Base-by-base conservation (phyloP, 2,888 invertebrate genomes). In the Odontocolon sp. region DNA sequence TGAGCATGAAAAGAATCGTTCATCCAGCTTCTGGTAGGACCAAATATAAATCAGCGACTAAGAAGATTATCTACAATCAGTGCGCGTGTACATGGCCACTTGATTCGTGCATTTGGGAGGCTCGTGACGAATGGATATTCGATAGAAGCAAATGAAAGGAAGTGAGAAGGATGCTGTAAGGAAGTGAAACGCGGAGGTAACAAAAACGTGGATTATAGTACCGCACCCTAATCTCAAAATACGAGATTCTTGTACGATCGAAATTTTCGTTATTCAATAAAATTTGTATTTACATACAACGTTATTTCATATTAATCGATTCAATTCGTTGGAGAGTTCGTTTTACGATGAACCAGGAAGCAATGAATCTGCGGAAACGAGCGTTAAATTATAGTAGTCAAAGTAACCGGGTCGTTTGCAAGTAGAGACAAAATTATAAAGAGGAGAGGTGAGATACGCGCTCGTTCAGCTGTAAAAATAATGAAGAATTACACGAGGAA, bases 51-150 rank as follows among this genome's bases (percentile, higher is more conserved):
- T 84, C 84, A 82, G n/a, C 81, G 28, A 38, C 66, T 83, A 81
- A 79, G 83, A 82, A 85, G 85, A 85, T 85, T 85, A n/a, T n/a
- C n/a, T n/a, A 85, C 82, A 85, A 85, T 85, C 85, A 85, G 80
- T 81, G 79, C 47, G 40, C 26, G 64, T 36, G 50, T 57, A 40
- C 68, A 47, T 33, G 47, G 47, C 54, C 31, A 54, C 70, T 54
- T 54, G 18, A 28, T 70, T 61, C 4, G 9, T 21, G 38, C 23
- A 36, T 18, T 23, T 6, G 16, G 21, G 33, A 42, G 40, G 31
- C 61, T 54, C 61, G 40, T 26, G 54, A 21, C 16, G 54, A 14
- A 14, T 63, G 45, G 33, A 59, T 54, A 67, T 67, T 26, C 82
- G 81, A 83, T 82, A 28, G 28, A 52, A 52, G 52, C 11, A 28